Percentiles rank a stretch among this genome's conserved stretches.
These are phyloP conservation scores for Campylomormyrus tamandua DNA, from an alignment of 2,113 vertebrate species.

Conservation along the genomic window DNA sequence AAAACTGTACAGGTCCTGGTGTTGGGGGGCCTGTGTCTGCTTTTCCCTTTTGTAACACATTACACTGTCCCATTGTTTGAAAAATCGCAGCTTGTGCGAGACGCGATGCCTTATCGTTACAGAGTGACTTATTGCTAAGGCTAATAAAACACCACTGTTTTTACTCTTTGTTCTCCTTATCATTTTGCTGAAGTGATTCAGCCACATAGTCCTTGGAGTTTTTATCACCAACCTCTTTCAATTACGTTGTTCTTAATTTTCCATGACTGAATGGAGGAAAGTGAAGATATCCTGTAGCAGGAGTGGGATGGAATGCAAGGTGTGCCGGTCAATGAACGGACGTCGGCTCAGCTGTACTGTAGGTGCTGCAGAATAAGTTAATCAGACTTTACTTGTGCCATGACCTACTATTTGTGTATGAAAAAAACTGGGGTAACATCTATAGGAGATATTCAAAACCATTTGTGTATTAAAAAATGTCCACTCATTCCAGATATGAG, in stretches of 20 bases:
- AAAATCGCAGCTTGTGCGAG: conserved; percentile 33
- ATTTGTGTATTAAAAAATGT: not conserved
- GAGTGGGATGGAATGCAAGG: not conserved
- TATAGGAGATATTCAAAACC: not conserved
- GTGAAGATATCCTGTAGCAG: conserved; percentile 12
- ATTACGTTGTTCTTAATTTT: conserved; percentile 24
- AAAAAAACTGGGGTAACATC: not conserved
- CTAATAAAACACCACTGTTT: conserved; percentile 32
- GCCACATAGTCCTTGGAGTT: conserved; percentile 14
- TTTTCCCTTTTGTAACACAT: not conserved
- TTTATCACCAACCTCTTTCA: conserved; percentile 29
- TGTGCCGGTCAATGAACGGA: not conserved
- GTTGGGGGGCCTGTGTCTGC: conserved; percentile 10
- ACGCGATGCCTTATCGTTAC: conserved; percentile 28
- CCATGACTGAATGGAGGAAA: conserved; percentile 16
- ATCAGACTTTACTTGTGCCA: not conserved
- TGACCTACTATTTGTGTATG: not conserved
- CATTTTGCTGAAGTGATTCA: conserved; percentile 30
- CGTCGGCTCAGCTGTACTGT: not conserved
- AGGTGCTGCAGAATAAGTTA: not conserved
- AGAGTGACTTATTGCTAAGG: conserved; percentile 34
- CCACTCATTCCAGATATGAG: not conserved
- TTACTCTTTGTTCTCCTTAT: conserved; percentile 39
- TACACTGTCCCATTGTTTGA: conserved; percentile 23
- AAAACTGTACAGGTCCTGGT: conserved; percentile 29